Evolutionary conservation across 2,113 vertebrate genomes (phyloP).

Genomic region (Python bivittatus): DNA sequence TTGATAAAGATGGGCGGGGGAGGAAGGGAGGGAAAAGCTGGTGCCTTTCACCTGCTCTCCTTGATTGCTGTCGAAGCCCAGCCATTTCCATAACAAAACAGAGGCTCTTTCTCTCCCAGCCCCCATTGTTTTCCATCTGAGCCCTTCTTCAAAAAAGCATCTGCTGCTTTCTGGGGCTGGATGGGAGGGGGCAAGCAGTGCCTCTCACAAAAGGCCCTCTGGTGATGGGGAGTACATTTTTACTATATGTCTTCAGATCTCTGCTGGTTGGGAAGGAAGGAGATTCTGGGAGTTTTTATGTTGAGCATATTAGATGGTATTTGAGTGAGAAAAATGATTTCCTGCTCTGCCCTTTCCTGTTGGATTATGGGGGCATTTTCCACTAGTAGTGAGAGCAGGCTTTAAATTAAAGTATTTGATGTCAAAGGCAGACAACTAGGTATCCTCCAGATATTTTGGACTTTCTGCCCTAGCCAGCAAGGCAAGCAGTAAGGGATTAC

Average conservation of each 20-base stretch:
- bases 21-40: background rate
- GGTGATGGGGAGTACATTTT: background rate
- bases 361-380: background rate
- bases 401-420: background rate
- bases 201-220: background rate
- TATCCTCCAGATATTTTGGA: background rate
- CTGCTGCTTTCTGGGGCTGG: background rate
- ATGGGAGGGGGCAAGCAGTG: background rate
- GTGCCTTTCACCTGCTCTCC: slow-evolving; percentile 29
- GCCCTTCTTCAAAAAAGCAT: background rate
- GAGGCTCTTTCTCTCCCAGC: background rate
- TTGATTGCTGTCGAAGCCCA: background rate
- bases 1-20: background rate
- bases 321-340: background rate
- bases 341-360: background rate
- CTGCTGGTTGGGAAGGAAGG: background rate
- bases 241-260: background rate
- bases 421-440: background rate
- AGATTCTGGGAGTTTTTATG: background rate
- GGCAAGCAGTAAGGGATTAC: background rate
- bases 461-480: background rate
- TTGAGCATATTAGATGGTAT: background rate
- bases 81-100: slow-evolving; percentile 24
- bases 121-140: slow-evolving; percentile 9
- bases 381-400: background rate